These are phyloP conservation scores for Sylvilagus floridanus DNA, from an alignment of 2,797 vertebrate genomes.

Conservation along the genomic window DNA sequence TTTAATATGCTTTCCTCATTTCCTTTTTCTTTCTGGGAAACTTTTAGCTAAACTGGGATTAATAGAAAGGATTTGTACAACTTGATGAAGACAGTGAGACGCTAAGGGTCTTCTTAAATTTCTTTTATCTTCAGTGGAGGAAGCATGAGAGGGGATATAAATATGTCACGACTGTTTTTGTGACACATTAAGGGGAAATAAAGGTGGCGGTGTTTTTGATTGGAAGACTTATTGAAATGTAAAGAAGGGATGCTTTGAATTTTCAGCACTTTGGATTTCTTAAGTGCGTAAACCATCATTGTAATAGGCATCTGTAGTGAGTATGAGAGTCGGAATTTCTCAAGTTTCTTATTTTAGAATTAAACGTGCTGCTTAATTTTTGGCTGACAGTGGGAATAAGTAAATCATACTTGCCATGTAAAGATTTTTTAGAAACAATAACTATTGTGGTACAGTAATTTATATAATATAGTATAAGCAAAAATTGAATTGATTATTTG, in stretches of 20 bases:
- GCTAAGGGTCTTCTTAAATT: constrained; percentile 26
- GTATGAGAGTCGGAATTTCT: constrained; percentile 6
- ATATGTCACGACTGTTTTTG: constrained; percentile 26
- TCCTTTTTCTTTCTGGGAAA: constrained; percentile 32
- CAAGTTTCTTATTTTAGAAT: constrained; percentile 38
- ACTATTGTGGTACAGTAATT: constrained; percentile 1
- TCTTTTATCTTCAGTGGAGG: constrained; percentile 27
- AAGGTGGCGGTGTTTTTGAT: neutral
- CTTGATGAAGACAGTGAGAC: neutral
- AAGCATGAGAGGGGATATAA: constrained; percentile 15
- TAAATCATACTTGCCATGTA: neutral
- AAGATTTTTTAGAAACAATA: neutral
- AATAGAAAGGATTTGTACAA: constrained; percentile 36
- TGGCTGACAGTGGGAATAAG: neutral
- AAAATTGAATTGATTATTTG: constrained; percentile 24
- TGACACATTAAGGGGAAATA: constrained; percentile 4
- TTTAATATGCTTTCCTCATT: neutral
- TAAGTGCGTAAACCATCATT: neutral
- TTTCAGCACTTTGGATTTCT: neutral
- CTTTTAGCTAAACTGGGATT: constrained; percentile 25
- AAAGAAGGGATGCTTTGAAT: neutral
- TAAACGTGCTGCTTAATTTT: neutral
- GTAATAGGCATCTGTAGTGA: neutral
- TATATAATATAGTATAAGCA: neutral
- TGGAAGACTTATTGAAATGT: neutral